These are phyloP conservation scores for Naso thynnoides DNA, from an alignment of 2,797 vertebrate genomes.

Conservation along the genomic window DNA sequence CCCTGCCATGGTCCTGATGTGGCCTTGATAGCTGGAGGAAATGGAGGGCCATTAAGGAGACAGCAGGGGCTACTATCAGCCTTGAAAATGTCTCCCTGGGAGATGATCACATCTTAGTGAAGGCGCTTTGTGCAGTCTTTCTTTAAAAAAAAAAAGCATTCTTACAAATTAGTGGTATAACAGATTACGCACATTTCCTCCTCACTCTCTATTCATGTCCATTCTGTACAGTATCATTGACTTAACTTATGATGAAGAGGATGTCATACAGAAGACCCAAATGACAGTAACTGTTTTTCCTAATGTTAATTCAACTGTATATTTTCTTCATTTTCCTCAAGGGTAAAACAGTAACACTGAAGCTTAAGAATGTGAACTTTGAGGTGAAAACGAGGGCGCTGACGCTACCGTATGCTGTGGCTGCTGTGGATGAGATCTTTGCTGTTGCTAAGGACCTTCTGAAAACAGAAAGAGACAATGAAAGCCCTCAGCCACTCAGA, in stretches of 20 bases:
- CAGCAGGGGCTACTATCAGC: slow-evolving; percentile 70
- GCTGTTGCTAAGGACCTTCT: slow-evolving; percentile 92
- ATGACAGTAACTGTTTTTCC: not conserved
- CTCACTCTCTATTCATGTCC: slow-evolving; percentile 28
- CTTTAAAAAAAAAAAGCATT: slow-evolving; percentile 52
- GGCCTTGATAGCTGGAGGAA: slow-evolving; percentile 75
- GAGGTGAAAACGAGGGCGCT: slow-evolving; percentile 94
- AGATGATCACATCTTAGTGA: slow-evolving; percentile 72
- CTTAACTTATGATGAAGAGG: slow-evolving; percentile 27
- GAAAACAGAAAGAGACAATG: slow-evolving; percentile 90
- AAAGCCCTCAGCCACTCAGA: slow-evolving; percentile 90
- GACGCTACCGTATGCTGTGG: slow-evolving; percentile 87
- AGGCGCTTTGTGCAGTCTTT: slow-evolving; percentile 45
- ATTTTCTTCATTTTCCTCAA: slow-evolving; percentile 59
- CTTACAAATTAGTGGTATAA: slow-evolving; percentile 51
- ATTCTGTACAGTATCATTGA: slow-evolving; percentile 21
- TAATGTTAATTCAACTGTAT: not conserved
- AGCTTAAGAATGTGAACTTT: slow-evolving; percentile 96
- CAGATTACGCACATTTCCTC: slow-evolving; percentile 44
- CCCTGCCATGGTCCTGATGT: slow-evolving; percentile 66
- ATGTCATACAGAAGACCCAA: slow-evolving; percentile 12
- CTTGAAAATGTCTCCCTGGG: slow-evolving; percentile 62
- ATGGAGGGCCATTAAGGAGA: slow-evolving; percentile 75
- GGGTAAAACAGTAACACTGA: slow-evolving; percentile 96
- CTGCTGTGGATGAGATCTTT: slow-evolving; percentile 93